A percentile compares a stretch with the other conserved stretches of the same genome.
These are phyloP conservation scores for Panorpa germanica DNA, from an alignment of 2,888 invertebrate species.

Conservation along the genomic window DNA sequence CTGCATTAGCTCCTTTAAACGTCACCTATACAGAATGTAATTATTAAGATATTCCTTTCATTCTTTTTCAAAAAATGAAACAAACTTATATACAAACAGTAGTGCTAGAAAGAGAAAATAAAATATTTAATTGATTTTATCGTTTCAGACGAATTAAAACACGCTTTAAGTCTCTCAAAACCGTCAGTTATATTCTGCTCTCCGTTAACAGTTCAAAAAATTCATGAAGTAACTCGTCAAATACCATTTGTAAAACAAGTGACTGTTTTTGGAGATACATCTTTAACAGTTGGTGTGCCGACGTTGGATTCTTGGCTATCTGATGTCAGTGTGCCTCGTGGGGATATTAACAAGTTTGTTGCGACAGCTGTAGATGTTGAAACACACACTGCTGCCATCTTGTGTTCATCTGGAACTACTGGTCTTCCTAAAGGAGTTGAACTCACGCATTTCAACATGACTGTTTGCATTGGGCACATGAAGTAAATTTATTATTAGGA, in stretches of 20 bases:
- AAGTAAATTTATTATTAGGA: conserved; percentile 22
- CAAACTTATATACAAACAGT: conserved; percentile 3
- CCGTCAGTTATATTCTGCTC: conserved; percentile 43
- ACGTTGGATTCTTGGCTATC: no score
- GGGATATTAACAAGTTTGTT: conserved; percentile 14
- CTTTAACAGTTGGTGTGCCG: conserved; percentile 24
- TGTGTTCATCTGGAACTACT: conserved; percentile 34
- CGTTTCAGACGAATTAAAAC: conserved; percentile 36
- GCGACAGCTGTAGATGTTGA: conserved; percentile 17
- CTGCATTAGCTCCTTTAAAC: conserved; percentile 36
- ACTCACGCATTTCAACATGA: conserved; percentile 33
- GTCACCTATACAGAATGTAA: conserved; percentile 33
- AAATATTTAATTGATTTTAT: conserved; percentile 8
- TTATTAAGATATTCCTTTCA: no score
- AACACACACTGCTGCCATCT: conserved; percentile 23
- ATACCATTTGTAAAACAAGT: conserved; percentile 26
- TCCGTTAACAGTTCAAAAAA: conserved; percentile 28
- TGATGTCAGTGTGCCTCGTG: conserved; percentile 19
- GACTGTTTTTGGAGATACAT: conserved; percentile 31
- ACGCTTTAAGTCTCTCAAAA: conserved; percentile 37
- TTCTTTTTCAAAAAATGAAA: no score
- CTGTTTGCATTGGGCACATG: conserved; percentile 25
- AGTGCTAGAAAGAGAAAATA: conserved; percentile 3
- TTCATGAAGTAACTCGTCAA: conserved; percentile 26
- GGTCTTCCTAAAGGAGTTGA: conserved; percentile 32